These are phyloP conservation scores for Gadus chalcogrammus DNA, from an alignment of 2,113 vertebrate genomes.

Conservation along the genomic window DNA sequence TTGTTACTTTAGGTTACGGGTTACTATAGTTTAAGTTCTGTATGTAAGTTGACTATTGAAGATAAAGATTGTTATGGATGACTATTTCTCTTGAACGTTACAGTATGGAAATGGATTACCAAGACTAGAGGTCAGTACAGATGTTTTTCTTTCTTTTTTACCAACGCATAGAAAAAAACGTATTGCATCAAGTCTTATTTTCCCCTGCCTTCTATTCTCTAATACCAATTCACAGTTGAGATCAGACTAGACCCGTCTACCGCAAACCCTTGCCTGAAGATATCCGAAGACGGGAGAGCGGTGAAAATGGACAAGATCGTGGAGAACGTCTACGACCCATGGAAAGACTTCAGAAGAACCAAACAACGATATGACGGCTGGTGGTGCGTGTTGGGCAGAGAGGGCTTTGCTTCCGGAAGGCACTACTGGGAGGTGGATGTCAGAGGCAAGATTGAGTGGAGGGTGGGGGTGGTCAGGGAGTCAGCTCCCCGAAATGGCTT, in stretches of 20 bases:
- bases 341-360: conserved; percentile 12
- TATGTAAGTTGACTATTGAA: neutral
- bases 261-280: conserved; percentile 47
- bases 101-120: conserved; percentile 32
- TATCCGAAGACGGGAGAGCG: conserved; percentile 68
- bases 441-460: conserved; percentile 68
- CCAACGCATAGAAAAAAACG: neutral
- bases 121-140: conserved; percentile 19
- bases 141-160: neutral
- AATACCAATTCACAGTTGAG: conserved; percentile 54
- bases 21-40: neutral
- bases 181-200: neutral
- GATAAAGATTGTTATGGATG: neutral
- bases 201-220: conserved; percentile 6
- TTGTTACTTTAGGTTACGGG: neutral
- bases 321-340: conserved; percentile 52
- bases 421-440: conserved; percentile 68
- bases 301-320: conserved; percentile 39
- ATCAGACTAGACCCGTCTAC: conserved; percentile 51
- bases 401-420: conserved; percentile 50
- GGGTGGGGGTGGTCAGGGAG: conserved; percentile 72
- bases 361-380: conserved; percentile 17
- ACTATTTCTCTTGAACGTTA: neutral
- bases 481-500: conserved; percentile 62
- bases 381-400: conserved; percentile 53